Evolutionary conservation across 2,113 vertebrate species (phyloP), one percentile per base, ranked within the genome.

Genomic region (Ahaetulla prasina): DNA sequence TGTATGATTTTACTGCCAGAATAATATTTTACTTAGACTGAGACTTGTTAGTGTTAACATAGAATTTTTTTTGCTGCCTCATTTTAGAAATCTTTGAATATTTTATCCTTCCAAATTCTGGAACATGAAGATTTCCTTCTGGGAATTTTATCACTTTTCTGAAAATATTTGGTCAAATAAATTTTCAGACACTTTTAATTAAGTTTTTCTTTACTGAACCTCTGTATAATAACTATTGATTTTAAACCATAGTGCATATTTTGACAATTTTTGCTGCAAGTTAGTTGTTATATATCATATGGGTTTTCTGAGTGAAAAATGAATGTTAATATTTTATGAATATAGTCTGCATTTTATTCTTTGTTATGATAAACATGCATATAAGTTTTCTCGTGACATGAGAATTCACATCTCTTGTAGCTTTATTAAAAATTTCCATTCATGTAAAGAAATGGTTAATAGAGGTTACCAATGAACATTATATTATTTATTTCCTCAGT

Each of bases 301-400:
- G 20, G 52, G 89, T 90, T 95, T 91, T 93, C 35, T 12, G 84
- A 92, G 39, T 85, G 35, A 35, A 27, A 96, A 86, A 39, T 25
- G 2, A 55, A 1, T 89, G 10, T 27, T 16, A 74, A 74, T 74
- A 74, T 74, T 74, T 39, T 18, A 74, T 50, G n/a, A 12, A 23
- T 50, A 50, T 87, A 47, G 8, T 85, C 43, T 47, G 45, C 11
- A 47, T 45, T 85, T 25, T 25, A 85, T 85, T 35, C 10, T 45
- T 25, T 85, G 9, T 45, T 45, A 47, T 47, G 43, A 27, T 27
- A 47, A 8, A 35, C 30, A 88, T 35, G 25, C 49, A 52, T 88
- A 54, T 22, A 20, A 25, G 4, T 43, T 45, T 55, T 89, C 23
- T 63, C 10, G 20, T 54, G 9, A 39, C 53, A 35, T 35, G n/a